phyloP scores from a whole-genome alignment of 2,888 invertebrate genomes.

The Alitta virens region DNA sequence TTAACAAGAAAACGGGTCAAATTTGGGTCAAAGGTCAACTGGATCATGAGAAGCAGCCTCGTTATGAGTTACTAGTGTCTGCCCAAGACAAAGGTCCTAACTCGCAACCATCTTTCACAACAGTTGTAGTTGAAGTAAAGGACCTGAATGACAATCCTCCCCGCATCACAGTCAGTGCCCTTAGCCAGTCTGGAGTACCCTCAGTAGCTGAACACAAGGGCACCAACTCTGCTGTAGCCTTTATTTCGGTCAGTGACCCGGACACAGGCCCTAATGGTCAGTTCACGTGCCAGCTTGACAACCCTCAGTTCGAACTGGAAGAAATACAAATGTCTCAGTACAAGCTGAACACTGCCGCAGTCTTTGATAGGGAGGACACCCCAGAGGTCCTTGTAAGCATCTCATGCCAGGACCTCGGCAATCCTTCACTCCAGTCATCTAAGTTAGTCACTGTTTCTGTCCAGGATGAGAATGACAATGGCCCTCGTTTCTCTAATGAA shows the following conservation, averaged over 20 bases:
- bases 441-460: slow-evolving; percentile 5
- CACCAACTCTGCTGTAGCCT: slow-evolving; percentile 7
- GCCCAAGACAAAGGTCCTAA: slow-evolving; percentile 53
- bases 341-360: slow-evolving; percentile 7
- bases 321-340: not conserved
- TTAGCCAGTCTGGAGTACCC: slow-evolving; percentile 44
- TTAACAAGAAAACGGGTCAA: not conserved
- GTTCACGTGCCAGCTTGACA: not conserved
- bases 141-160: slow-evolving; percentile 87
- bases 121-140: slow-evolving; percentile 58
- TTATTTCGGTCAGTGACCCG: slow-evolving; percentile 6
- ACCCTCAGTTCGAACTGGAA: not conserved
- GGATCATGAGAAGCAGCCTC: slow-evolving; percentile 5
- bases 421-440: not conserved
- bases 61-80: slow-evolving; percentile 18
- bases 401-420: slow-evolving; percentile 4
- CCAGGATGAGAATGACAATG: slow-evolving; percentile 14
- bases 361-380: slow-evolving; percentile 4
- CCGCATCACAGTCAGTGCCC: slow-evolving; percentile 76
- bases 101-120: slow-evolving; percentile 74
- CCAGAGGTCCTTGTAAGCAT: not conserved
- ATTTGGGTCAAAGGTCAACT: slow-evolving; percentile 6
- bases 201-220: slow-evolving; percentile 1
- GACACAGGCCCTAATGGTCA: not conserved
- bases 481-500: not conserved